Evolutionary conservation across 2,888 invertebrate species (phyloP).

Genomic region (Brachynemurus nebulosus): DNA sequence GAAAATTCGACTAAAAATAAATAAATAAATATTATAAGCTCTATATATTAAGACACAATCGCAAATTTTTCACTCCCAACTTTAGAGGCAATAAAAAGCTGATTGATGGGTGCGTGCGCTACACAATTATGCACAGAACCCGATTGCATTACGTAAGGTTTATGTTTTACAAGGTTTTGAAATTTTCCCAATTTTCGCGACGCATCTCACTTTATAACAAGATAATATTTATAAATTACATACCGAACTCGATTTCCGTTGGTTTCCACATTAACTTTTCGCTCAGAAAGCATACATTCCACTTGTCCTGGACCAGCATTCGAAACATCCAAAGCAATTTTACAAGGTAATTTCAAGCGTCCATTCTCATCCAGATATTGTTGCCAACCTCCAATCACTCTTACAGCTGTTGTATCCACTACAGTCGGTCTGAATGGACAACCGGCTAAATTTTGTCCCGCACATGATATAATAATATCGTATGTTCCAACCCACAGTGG

Average conservation of each 20-base stretch:
- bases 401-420: conserved; percentile 55
- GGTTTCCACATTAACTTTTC: conserved; percentile 38
- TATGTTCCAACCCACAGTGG: conserved; percentile 87
- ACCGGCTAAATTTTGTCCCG: conserved; percentile 34
- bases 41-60: background rate
- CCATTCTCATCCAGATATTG: conserved; percentile 62
- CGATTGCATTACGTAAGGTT: too few species aligned
- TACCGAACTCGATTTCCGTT: conserved; percentile 28
- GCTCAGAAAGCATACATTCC: conserved; percentile 49
- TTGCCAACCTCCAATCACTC: conserved; percentile 78
- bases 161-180: too few species aligned
- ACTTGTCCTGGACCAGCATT: conserved; percentile 81
- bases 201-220: too few species aligned
- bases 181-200: too few species aligned
- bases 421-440: conserved; percentile 52
- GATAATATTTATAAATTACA: conserved; percentile 20
- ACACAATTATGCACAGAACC: too few species aligned
- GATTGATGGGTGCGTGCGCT: too few species aligned
- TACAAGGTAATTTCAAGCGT: conserved; percentile 56
- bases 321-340: conserved; percentile 74
- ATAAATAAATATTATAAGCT: background rate
- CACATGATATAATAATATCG: conserved; percentile 67
- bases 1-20: too few species aligned
- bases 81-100: too few species aligned
- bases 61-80: too few species aligned